These are phyloP conservation scores for Eupithecia centaureata DNA, from an alignment of 2,888 invertebrate species.

Conservation along the genomic window DNA sequence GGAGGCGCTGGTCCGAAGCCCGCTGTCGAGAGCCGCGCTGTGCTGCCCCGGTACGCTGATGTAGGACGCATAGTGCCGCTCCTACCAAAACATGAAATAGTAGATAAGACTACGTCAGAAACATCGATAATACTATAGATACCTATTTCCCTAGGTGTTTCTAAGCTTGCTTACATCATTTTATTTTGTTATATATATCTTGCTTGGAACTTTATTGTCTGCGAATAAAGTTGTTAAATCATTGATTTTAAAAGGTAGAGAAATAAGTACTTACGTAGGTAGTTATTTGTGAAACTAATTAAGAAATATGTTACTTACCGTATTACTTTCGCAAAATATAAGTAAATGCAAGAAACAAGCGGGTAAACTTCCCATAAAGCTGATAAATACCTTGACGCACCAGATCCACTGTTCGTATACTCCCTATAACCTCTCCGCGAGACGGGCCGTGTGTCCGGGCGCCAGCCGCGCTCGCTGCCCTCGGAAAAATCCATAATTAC, in stretches of 20 bases:
- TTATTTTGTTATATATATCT: too few relatives aligned
- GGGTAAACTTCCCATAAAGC: neutral
- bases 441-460: conserved; percentile 67
- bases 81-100: conserved; percentile 44
- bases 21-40: conserved; percentile 77
- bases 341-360: neutral
- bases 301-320: neutral
- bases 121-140: too few relatives aligned
- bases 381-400: conserved; percentile 64
- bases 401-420: conserved; percentile 67
- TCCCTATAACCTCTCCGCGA: conserved; percentile 75
- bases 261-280: neutral
- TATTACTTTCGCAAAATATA: neutral
- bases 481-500: conserved; percentile 79
- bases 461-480: conserved; percentile 60
- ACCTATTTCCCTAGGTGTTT: too few relatives aligned
- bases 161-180: too few relatives aligned
- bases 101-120: too few relatives aligned
- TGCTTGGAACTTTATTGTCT: too few relatives aligned
- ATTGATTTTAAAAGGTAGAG: too few relatives aligned
- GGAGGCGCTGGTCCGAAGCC: conserved; percentile 76
- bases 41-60: conserved; percentile 78
- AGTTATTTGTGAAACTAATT: neutral
- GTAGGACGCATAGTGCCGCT: conserved; percentile 75
- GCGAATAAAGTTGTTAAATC: too few relatives aligned